Percentiles rank a stretch among this genome's conserved stretches.
Conservation (phyloP, 2,113 vertebrate genomes). For the Centropristis striata region DNA sequence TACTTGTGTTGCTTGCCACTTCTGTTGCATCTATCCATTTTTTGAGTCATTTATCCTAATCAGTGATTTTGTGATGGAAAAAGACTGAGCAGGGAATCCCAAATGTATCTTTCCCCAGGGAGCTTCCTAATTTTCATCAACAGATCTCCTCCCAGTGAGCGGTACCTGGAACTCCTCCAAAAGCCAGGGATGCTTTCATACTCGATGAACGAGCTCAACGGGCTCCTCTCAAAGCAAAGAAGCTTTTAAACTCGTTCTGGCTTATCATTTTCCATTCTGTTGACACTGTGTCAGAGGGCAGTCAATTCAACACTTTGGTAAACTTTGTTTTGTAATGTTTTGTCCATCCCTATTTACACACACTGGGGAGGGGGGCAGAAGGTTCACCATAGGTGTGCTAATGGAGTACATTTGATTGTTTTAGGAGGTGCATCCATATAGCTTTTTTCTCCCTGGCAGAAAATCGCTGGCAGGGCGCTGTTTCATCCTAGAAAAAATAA, state of each 20-base stretch:
- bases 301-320: background rate
- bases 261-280: conserved; percentile 7
- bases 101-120: background rate
- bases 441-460: no score
- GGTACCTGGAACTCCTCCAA: background rate
- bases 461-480: no score
- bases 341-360: background rate
- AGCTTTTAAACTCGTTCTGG: conserved; percentile 14
- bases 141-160: background rate
- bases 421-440: background rate
- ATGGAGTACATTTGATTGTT: background rate
- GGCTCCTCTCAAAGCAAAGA: conserved; percentile 19
- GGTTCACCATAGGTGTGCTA: background rate
- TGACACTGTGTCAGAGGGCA: conserved; percentile 3
- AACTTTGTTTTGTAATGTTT: conserved; percentile 4
- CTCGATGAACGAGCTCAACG: conserved; percentile 4
- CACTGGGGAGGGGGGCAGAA: background rate
- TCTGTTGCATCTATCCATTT: background rate
- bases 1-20: background rate
- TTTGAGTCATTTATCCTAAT: background rate
- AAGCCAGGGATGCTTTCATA: background rate
- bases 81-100: background rate
- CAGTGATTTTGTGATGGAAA: background rate
- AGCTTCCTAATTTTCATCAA: background rate
- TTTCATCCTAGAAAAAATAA: no score